Percentiles rank a stretch among this genome's conserved stretches.
Conservation (phyloP, 2,888 invertebrate genomes). For the Hydriomena furcata region DNA sequence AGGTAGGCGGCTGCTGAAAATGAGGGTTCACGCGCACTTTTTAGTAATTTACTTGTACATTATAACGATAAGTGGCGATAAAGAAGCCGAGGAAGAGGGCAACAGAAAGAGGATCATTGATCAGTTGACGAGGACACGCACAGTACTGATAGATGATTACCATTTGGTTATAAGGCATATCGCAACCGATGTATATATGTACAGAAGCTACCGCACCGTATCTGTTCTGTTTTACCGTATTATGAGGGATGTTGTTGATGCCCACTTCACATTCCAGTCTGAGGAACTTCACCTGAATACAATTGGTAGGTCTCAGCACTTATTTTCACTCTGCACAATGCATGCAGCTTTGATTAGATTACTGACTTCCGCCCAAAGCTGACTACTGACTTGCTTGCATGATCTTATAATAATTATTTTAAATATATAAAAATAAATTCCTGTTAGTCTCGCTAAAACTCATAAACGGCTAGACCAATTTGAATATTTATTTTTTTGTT, state of each 20-base stretch:
- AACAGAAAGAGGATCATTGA: conserved; percentile 69
- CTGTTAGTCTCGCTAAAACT: no score
- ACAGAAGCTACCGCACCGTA: conserved; percentile 74
- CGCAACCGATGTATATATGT: conserved; percentile 75
- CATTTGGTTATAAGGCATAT: conserved; percentile 73
- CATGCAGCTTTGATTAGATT: neutral
- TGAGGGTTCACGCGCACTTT: conserved; percentile 61
- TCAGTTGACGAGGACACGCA: conserved; percentile 67
- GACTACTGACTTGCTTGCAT: no score
- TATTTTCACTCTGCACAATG: neutral
- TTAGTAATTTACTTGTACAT: conserved; percentile 62
- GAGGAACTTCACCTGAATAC: conserved; percentile 78
- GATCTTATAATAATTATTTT: no score
- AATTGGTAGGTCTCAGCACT: conserved; percentile 61
- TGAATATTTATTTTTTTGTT: no score
- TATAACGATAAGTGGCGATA: conserved; percentile 59
- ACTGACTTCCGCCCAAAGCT: no score
- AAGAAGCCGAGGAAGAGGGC: conserved; percentile 63
- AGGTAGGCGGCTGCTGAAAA: conserved; percentile 61
- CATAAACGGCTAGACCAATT: no score
- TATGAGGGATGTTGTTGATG: conserved; percentile 68
- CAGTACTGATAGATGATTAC: conserved; percentile 68
- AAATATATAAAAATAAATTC: no score
- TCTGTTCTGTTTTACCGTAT: conserved; percentile 73
- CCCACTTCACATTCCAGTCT: conserved; percentile 75